Conservation (phyloP, 2,113 vertebrate genomes). For the Anas platyrhynchos region DNA sequence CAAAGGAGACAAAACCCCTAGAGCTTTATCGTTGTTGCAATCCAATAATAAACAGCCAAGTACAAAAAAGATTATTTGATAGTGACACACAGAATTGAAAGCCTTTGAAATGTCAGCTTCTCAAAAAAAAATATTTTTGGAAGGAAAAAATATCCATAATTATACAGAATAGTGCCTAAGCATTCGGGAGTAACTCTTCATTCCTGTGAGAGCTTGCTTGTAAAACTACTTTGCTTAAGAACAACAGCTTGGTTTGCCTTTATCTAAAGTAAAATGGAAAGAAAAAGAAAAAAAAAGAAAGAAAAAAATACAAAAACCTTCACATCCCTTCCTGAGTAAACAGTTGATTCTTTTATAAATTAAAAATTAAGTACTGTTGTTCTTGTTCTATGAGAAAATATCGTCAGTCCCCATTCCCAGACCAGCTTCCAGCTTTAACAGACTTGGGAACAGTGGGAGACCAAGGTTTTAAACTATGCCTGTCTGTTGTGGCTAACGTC, state of each 20-base stretch:
- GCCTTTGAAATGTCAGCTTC: slow-evolving; percentile 85
- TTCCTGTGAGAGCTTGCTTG: slow-evolving; percentile 67
- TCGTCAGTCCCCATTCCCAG: background rate
- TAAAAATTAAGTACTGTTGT: slow-evolving; percentile 65
- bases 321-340: slow-evolving; percentile 68
- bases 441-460: slow-evolving; percentile 13
- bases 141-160: slow-evolving; percentile 82
- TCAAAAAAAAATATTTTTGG: slow-evolving; percentile 79
- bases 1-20: slow-evolving; percentile 86
- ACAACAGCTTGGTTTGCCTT: slow-evolving; percentile 51
- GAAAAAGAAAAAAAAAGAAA: background rate
- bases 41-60: slow-evolving; percentile 86
- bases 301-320: slow-evolving; percentile 57
- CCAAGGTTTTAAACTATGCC: background rate
- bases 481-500: slow-evolving; percentile 5
- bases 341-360: slow-evolving; percentile 62
- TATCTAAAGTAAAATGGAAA: slow-evolving; percentile 55
- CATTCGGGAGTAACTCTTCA: slow-evolving; percentile 60
- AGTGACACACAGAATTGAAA: slow-evolving; percentile 84
- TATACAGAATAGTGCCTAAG: slow-evolving; percentile 77
- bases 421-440: background rate
- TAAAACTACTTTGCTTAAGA: slow-evolving; percentile 67
- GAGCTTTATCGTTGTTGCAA: slow-evolving; percentile 86
- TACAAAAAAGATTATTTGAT: slow-evolving; percentile 88
- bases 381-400: slow-evolving; percentile 46